Conservation (phyloP, 2,113 vertebrate species). For the Symphodus melops region DNA sequence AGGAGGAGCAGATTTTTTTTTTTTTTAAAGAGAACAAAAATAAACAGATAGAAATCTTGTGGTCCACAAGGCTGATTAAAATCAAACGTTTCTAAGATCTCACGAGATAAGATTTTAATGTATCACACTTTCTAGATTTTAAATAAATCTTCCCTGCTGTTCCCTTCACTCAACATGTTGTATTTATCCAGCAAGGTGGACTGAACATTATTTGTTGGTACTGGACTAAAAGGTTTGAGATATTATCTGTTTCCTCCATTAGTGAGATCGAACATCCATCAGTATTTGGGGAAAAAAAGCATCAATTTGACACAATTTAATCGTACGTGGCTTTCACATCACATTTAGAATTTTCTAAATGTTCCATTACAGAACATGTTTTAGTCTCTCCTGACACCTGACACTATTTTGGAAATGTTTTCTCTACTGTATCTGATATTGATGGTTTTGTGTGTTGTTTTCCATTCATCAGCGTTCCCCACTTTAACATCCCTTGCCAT, state of each 20-base stretch:
- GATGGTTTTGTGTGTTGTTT: conserved; percentile 24
- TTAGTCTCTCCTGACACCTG: conserved; percentile 30
- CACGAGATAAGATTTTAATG: too few relatives aligned
- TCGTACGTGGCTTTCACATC: conserved; percentile 13
- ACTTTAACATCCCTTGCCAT: conserved; percentile 31
- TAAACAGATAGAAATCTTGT: too few relatives aligned
- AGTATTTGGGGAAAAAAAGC: conserved; percentile 9
- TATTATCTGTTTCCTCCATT: conserved; percentile 45
- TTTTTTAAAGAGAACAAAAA: too few relatives aligned
- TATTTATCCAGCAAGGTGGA: not conserved
- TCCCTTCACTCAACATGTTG: not conserved
- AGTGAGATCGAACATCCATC: conserved; percentile 38
- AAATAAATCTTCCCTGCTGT: not conserved
- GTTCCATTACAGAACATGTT: conserved; percentile 28
- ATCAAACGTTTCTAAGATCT: too few relatives aligned
- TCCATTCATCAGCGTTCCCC: conserved; percentile 22
- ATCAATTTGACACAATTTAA: conserved; percentile 12
- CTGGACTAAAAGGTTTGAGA: conserved; percentile 21
- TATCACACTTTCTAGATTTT: too few relatives aligned
- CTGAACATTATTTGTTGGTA: not conserved
- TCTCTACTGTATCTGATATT: conserved; percentile 12
- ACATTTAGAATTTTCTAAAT: conserved; percentile 42
- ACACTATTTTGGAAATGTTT: conserved; percentile 42
- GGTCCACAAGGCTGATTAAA: too few relatives aligned
- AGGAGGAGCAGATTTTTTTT: too few relatives aligned